A percentile compares a stretch with the other conserved stretches of the same genome.
phyloP scores from a whole-genome alignment of 2,888 invertebrate genomes.

The Cryptophagus acutangulus region DNA sequence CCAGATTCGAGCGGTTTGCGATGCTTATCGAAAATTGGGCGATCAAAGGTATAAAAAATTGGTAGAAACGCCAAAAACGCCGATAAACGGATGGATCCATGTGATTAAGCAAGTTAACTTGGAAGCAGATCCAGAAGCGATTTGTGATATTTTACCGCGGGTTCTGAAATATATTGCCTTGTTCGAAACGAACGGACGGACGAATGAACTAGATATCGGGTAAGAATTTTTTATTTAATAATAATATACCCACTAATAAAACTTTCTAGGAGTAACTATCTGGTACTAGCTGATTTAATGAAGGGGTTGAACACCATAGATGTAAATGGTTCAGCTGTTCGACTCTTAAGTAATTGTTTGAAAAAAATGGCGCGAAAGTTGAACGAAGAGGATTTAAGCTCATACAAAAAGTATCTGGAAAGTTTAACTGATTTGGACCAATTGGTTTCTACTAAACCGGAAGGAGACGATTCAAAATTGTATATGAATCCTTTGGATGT shows the following conservation, averaged over 20 bases:
- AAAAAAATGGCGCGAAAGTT: conserved; percentile 22
- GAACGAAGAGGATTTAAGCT: conserved; percentile 17
- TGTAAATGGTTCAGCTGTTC: conserved; percentile 11
- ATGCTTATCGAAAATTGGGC: conserved; percentile 32
- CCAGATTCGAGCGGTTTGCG: conserved; percentile 34
- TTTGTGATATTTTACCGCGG: conserved; percentile 33
- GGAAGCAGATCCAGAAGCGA: too few species aligned
- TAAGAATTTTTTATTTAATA: too few species aligned
- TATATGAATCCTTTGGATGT: too few species aligned
- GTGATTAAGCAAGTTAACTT: conserved; percentile 27
- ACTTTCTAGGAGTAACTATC: too few species aligned
- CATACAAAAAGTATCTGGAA: conserved; percentile 16
- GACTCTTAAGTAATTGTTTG: conserved; percentile 22
- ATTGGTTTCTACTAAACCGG: too few species aligned
- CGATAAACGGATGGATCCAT: conserved; percentile 32
- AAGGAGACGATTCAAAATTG: too few species aligned
- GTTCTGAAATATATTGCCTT: conserved; percentile 42
- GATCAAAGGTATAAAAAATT: neutral
- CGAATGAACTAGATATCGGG: neutral
- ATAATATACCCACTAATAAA: too few species aligned
- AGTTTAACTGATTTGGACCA: conserved; percentile 16
- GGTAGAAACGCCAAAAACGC: neutral
- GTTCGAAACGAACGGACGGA: conserved; percentile 30
- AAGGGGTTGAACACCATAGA: neutral
- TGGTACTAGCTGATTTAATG: too few species aligned